These are phyloP conservation scores for Pegoplata infirma DNA, from an alignment of 2,888 invertebrate species.

Conservation along the genomic window DNA sequence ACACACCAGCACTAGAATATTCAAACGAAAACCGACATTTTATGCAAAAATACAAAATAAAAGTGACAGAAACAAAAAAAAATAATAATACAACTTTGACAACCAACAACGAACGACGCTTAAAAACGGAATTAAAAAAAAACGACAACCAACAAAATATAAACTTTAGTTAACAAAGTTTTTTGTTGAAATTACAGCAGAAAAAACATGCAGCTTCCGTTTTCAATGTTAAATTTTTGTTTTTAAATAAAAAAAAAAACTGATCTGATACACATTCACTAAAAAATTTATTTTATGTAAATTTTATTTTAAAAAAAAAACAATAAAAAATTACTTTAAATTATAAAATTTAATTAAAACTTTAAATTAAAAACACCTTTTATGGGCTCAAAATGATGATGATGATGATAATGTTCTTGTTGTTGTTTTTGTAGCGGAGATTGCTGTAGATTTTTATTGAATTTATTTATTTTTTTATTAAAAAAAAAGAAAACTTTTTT, in stretches of 20 bases:
- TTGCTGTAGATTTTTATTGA: neutral
- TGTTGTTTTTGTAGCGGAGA: neutral
- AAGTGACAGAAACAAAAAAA: neutral
- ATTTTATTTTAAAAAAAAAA: neutral
- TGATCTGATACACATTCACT: constrained; percentile 5
- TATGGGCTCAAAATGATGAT: neutral
- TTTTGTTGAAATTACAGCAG: constrained; percentile 11
- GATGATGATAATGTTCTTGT: neutral
- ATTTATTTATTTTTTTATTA: constrained; percentile 22
- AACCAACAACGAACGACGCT: constrained; percentile 26
- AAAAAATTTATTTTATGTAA: constrained; percentile 13
- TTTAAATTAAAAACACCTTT: constrained; percentile 33
- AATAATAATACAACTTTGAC: constrained; percentile 1
- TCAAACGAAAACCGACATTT: neutral
- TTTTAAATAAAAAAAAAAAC: constrained; percentile 12
- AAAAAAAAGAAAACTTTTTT: too few species aligned
- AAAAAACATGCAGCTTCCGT: constrained; percentile 49
- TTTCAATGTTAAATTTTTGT: constrained; percentile 26
- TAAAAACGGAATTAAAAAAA: constrained; percentile 53
- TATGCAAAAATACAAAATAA: constrained; percentile 13
- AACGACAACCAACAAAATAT: constrained; percentile 2
- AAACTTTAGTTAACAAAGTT: constrained; percentile 14
- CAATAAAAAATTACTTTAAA: neutral
- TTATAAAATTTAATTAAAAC: constrained; percentile 10
- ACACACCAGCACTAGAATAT: neutral